Conservation (phyloP, 2,113 vertebrate species). For the Ictidomys tridecemlineatus region DNA sequence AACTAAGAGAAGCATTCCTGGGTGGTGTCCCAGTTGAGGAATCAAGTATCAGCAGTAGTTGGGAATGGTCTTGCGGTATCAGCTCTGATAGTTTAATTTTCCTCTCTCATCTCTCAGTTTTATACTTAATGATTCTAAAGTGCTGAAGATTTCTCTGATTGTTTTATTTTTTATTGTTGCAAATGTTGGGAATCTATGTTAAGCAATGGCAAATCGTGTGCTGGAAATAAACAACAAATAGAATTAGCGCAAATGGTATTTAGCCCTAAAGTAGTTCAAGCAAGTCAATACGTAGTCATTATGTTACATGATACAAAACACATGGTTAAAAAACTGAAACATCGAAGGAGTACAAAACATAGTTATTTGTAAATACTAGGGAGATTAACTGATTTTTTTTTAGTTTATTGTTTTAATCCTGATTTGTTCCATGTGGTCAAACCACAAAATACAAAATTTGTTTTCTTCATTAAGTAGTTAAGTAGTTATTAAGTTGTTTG, state of each 20-base stretch:
- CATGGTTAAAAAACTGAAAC: neutral
- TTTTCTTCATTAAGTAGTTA: slow-evolving; percentile 54
- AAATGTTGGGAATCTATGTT: neutral
- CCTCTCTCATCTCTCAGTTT: neutral
- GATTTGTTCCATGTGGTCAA: neutral
- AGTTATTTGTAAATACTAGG: slow-evolving; percentile 44
- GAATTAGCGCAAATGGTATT: neutral
- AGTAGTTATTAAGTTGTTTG: slow-evolving; percentile 17
- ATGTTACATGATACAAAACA: slow-evolving; percentile 35
- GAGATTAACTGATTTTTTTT: neutral
- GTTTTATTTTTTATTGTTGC: neutral
- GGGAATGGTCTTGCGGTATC: neutral
- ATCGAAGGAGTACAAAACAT: slow-evolving; percentile 10
- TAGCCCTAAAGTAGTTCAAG: neutral
- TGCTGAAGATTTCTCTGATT: neutral
- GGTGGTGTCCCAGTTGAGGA: neutral
- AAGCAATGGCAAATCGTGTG: neutral
- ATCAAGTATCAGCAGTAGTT: neutral
- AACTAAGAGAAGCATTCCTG: neutral
- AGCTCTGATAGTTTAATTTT: neutral
- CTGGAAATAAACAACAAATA: slow-evolving; percentile 22
- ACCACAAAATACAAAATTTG: slow-evolving; percentile 31
- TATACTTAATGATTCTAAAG: neutral
- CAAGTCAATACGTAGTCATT: neutral
- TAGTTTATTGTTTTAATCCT: neutral